phyloP scores from a whole-genome alignment of 2,888 invertebrate genomes.

The Chirona hameri region DNA sequence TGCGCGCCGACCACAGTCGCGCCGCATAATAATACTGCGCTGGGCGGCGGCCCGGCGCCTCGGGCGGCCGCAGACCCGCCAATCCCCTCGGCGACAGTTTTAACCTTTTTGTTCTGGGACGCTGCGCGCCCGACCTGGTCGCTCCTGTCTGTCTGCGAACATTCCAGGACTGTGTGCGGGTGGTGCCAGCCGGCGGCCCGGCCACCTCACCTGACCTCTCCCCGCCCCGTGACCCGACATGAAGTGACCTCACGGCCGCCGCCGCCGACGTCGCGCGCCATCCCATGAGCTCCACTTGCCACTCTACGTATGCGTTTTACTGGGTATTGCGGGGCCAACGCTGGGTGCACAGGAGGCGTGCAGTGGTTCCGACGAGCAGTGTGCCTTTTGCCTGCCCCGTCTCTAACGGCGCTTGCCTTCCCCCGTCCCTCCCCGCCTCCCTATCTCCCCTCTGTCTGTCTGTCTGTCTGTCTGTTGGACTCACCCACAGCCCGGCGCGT shows the following conservation, averaged over 20 bases:
- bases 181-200: background rate
- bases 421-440: background rate
- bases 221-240: background rate
- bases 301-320: slow-evolving; percentile 10
- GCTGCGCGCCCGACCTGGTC: background rate
- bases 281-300: background rate
- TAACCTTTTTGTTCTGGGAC: background rate
- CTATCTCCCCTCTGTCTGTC: background rate
- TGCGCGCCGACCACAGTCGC: background rate
- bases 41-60: background rate
- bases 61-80: background rate
- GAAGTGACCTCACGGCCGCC: background rate
- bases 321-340: slow-evolving; percentile 14
- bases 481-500: background rate
- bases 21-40: background rate
- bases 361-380: background rate
- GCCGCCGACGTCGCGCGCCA: background rate
- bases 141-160: background rate
- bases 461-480: background rate
- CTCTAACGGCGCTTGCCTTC: background rate
- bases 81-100: background rate
- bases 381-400: background rate
- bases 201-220: background rate
- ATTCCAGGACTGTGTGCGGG: slow-evolving; percentile 4
- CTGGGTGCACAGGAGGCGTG: background rate